phyloP scores from a whole-genome alignment of 1,140 invertebrate species.

The Ectropis grisescens region DNA sequence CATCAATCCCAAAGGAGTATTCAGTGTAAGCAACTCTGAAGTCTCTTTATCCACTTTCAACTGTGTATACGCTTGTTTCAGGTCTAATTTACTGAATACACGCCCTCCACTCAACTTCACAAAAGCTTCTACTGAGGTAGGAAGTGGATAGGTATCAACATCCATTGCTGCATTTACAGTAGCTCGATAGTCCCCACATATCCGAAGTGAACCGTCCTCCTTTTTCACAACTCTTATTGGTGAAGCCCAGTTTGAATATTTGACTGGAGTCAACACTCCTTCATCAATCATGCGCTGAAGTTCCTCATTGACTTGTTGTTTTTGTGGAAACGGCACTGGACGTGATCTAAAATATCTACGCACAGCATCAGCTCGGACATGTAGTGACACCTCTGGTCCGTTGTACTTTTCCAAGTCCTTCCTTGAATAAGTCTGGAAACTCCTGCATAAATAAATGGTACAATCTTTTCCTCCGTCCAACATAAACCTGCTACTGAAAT shows the following conservation, averaged over 20 bases:
- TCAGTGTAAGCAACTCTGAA: conserved; percentile 21
- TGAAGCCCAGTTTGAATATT: conserved; percentile 18
- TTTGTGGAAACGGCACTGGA: conserved; percentile 11
- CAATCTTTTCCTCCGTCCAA: conserved; percentile 5
- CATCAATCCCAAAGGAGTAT: conserved; percentile 54
- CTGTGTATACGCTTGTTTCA: conserved; percentile 30
- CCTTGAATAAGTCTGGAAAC: conserved; percentile 12
- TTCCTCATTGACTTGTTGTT: conserved; percentile 14
- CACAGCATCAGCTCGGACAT: conserved; percentile 4
- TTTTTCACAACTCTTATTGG: conserved; percentile 16
- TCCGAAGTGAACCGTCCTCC: conserved; percentile 12
- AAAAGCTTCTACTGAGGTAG: conserved; percentile 11
- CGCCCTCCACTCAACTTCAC: conserved; percentile 9
- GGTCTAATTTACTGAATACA: conserved; percentile 16
- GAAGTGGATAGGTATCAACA: conserved; percentile 11
- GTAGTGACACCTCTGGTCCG: conserved; percentile 12
- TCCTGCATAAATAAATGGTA: conserved; percentile 1
- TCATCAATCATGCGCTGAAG: conserved; percentile 5
- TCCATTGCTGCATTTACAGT: conserved; percentile 15
- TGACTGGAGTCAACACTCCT: conserved; percentile 12
- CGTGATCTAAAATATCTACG: conserved; percentile 13
- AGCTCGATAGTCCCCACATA: conserved; percentile 16
- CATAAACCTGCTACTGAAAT: conserved; percentile 8
- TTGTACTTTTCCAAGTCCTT: conserved; percentile 11
- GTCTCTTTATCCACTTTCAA: conserved; percentile 32